These are phyloP conservation scores for Rhagoletis pomonella DNA, from an alignment of 1,140 invertebrate species.

Conservation along the genomic window DNA sequence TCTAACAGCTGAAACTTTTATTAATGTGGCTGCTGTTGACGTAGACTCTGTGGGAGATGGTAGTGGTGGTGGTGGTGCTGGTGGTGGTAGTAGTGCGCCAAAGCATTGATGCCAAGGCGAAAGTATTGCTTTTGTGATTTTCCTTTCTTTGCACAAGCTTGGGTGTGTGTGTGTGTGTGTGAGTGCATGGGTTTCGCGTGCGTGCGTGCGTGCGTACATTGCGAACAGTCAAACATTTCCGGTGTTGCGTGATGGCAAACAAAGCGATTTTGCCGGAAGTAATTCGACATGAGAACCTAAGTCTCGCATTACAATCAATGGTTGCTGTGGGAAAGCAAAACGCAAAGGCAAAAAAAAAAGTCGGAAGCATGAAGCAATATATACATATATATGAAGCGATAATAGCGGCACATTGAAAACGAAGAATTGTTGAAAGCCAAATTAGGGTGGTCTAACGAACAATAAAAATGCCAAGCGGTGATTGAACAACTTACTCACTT, in stretches of 20 bases:
- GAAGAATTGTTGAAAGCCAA: constrained; percentile 8
- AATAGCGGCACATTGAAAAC: too few species aligned
- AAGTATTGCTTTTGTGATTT: background rate
- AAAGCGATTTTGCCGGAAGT: constrained; percentile 47
- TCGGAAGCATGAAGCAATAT: too few species aligned
- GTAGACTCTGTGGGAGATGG: background rate
- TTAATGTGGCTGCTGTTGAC: background rate
- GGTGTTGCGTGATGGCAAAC: constrained; percentile 48
- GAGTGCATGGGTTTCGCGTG: background rate
- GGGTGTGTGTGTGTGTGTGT: background rate
- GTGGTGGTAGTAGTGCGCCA: background rate
- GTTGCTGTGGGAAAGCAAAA: background rate
- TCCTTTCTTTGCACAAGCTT: background rate
- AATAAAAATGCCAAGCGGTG: background rate
- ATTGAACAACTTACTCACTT: constrained; percentile 9
- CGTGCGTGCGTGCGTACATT: background rate
- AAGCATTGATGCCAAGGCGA: background rate
- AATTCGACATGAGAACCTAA: constrained; percentile 43
- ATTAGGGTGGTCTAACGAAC: background rate
- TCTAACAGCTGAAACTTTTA: background rate
- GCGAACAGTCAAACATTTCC: constrained; percentile 49
- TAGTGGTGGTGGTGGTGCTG: background rate
- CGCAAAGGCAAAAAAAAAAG: background rate
- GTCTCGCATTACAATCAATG: constrained; percentile 35
- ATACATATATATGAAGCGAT: too few species aligned